Evolutionary conservation across 2,888 invertebrate species (phyloP).

Genomic region (Chironomus tentans): DNA sequence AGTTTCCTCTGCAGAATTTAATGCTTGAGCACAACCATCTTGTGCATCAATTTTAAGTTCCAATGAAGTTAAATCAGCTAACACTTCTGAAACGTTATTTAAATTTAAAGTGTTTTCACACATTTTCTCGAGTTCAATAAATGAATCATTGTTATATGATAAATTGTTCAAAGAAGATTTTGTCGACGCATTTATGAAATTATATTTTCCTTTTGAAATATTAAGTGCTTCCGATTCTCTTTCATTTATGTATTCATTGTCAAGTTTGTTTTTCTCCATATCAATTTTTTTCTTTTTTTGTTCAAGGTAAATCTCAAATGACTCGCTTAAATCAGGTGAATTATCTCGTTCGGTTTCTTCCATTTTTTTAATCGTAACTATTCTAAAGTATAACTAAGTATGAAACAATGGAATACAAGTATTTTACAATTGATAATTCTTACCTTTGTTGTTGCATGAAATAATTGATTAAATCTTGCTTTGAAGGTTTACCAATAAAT

Average conservation of each 20-base stretch:
- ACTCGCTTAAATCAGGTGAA: neutral
- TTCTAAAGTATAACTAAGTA: too few relatives aligned
- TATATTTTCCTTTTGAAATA: neutral
- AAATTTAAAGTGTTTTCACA: constrained; percentile 2
- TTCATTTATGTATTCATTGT: neutral
- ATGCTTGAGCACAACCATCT: too few relatives aligned
- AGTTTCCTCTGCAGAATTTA: neutral
- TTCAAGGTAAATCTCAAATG: neutral
- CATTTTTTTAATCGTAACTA: neutral
- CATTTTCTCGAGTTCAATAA: constrained; percentile 8
- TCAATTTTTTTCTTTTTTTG: neutral
- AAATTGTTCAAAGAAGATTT: neutral
- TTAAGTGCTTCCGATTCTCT: neutral
- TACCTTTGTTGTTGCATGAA: neutral
- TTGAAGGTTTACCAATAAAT: neutral
- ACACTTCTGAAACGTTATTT: neutral
- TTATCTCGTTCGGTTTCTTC: neutral
- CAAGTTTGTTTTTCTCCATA: neutral
- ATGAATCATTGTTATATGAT: constrained; percentile 3
- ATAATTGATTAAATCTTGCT: neutral
- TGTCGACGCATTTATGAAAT: neutral
- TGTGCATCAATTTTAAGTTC: neutral
- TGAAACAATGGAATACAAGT: too few relatives aligned
- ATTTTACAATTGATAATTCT: neutral
- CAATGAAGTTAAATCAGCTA: neutral